Evolutionary conservation across 2,797 vertebrate species (phyloP).

Genomic region (Urocyon cinereoargenteus): DNA sequence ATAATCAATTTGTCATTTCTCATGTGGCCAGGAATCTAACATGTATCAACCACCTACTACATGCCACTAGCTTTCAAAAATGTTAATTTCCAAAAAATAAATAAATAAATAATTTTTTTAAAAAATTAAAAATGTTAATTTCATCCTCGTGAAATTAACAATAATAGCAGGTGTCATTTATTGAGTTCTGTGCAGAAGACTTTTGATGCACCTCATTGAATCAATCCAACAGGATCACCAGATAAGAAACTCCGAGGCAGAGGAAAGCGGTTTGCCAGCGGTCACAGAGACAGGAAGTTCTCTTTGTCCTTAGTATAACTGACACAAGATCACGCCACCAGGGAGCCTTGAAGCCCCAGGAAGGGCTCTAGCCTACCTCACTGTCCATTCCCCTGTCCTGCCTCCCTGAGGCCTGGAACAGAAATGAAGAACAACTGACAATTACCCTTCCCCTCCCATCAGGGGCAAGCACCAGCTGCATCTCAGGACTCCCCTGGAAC

Average conservation of each 20-base stretch:
- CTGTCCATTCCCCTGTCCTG: neutral
- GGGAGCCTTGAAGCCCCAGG: neutral
- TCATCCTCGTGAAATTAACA: neutral
- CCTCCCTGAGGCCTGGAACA: neutral
- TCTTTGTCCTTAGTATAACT: neutral
- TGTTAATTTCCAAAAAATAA: neutral
- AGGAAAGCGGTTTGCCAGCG: neutral
- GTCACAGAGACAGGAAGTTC: neutral
- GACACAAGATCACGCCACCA: neutral
- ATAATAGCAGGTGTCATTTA: neutral
- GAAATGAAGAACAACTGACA: neutral
- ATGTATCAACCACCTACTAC: slow-evolving; percentile 7
- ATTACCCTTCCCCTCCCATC: neutral
- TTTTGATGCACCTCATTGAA: neutral
- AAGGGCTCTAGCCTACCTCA: neutral
- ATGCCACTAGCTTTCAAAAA: neutral
- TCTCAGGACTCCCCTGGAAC: neutral
- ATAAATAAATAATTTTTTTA: too few relatives aligned
- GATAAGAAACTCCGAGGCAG: neutral
- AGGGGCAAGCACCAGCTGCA: neutral
- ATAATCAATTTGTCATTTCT: slow-evolving; percentile 18
- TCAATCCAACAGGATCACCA: neutral
- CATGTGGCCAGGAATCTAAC: neutral
- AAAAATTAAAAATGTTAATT: neutral
- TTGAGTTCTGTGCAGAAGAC: neutral